Evolutionary conservation across 2,888 invertebrate species (phyloP).

Genomic region (Teleogryllus oceanicus): DNA sequence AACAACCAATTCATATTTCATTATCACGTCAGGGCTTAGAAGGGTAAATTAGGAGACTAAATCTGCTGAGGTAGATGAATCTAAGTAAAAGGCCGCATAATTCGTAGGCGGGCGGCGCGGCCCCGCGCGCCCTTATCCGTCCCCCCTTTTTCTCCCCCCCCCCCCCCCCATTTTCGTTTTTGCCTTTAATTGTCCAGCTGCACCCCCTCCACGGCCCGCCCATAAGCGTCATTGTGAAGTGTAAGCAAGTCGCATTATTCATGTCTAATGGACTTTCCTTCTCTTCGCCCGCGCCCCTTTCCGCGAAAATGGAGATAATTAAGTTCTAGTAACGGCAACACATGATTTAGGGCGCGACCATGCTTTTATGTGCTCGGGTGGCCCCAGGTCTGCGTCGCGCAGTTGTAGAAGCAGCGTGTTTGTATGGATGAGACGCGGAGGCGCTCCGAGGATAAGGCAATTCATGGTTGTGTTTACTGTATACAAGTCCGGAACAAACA

Average conservation of each 20-base stretch:
- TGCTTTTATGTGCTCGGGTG: neutral
- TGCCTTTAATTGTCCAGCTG: slow-evolving; percentile 7
- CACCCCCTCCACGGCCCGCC: neutral
- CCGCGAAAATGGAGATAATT: neutral
- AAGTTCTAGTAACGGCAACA: neutral
- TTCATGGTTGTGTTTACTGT: neutral
- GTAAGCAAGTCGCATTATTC: neutral
- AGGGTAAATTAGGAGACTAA: slow-evolving; percentile 7
- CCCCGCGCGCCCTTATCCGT: too few relatives aligned
- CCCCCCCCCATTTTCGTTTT: too few relatives aligned
- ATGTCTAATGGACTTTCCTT: neutral
- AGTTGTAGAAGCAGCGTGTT: neutral
- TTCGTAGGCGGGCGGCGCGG: neutral
- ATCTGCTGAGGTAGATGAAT: slow-evolving; percentile 18
- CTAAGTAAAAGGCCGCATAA: slow-evolving; percentile 9
- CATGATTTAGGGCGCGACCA: neutral
- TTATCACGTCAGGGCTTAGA: slow-evolving; percentile 29
- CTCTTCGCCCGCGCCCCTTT: too few relatives aligned
- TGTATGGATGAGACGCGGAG: neutral
- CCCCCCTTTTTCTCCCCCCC: too few relatives aligned
- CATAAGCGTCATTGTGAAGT: neutral
- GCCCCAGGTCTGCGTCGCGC: neutral
- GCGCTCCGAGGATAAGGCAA: neutral
- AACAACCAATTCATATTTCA: slow-evolving; percentile 32
- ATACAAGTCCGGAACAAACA: neutral